Conservation (phyloP, 2,113 vertebrate genomes). For the Chaenogobius annularis region DNA sequence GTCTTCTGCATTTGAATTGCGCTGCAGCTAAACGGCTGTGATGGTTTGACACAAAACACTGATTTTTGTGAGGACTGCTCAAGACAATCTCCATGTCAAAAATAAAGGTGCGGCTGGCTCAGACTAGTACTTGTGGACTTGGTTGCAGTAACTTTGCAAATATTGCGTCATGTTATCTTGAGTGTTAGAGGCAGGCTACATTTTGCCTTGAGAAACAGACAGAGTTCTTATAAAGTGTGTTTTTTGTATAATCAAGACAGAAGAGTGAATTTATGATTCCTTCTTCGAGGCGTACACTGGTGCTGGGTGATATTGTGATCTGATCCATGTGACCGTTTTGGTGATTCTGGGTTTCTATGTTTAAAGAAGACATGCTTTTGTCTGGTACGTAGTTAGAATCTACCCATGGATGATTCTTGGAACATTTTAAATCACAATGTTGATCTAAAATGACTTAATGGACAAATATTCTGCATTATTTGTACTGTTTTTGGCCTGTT, state of each 20-base stretch:
- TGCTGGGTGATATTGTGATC: no score
- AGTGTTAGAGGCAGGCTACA: background rate
- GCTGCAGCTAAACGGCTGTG: background rate
- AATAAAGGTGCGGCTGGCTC: background rate
- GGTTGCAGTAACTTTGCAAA: constrained; percentile 5
- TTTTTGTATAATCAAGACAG: background rate
- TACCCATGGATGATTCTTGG: no score
- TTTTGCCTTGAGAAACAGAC: background rate
- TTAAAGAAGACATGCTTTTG: no score
- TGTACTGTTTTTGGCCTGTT: no score
- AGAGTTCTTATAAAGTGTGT: background rate
- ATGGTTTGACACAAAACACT: background rate
- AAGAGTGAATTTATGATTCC: background rate
- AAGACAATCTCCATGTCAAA: no score
- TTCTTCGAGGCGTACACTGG: background rate
- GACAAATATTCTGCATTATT: no score
- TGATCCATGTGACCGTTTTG: no score
- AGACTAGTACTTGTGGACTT: background rate
- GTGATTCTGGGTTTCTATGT: no score
- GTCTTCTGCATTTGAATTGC: no score
- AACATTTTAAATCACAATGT: no score
- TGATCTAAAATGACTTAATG: no score
- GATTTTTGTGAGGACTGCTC: background rate
- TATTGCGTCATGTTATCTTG: constrained; percentile 3
- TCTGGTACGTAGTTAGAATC: no score